A percentile compares a stretch with the other conserved stretches of the same genome.
Conservation (phyloP, 2,888 invertebrate genomes). For the Temnothorax ravouxi region DNA sequence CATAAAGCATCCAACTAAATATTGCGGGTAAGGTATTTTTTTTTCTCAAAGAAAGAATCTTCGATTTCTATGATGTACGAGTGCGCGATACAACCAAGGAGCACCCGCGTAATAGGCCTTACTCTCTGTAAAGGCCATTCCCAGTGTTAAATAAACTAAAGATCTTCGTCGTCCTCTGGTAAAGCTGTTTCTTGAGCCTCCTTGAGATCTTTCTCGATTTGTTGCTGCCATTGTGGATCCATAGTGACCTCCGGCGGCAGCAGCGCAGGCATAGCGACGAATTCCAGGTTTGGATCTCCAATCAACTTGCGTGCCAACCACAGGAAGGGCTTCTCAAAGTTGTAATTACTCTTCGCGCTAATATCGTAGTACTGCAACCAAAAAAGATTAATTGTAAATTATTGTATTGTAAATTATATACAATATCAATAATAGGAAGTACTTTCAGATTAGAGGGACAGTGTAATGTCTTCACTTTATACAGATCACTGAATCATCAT, state of each 20-base stretch:
- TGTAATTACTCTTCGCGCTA: constrained; percentile 99
- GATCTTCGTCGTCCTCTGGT: constrained; percentile 99
- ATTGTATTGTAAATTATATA: neutral
- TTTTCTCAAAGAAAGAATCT: constrained; percentile 72
- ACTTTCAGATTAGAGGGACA: constrained; percentile 81
- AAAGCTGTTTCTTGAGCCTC: constrained; percentile 98
- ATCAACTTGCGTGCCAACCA: constrained; percentile 99
- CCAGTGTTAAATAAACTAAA: constrained; percentile 88
- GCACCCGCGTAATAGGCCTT: constrained; percentile 72
- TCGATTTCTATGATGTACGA: constrained; percentile 67
- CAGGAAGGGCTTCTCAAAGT: constrained; percentile 99
- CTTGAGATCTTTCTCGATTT: constrained; percentile 98
- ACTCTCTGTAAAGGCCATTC: constrained; percentile 66
- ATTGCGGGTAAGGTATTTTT: constrained; percentile 62
- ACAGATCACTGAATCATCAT: constrained; percentile 74
- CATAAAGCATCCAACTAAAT: constrained; percentile 61
- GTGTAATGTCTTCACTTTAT: constrained; percentile 68
- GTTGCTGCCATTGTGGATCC: constrained; percentile 98
- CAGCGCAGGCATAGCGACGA: constrained; percentile 99
- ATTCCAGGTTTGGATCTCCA: constrained; percentile 99
- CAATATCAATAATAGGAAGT: neutral
- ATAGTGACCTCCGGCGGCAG: constrained; percentile 99
- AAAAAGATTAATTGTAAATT: constrained; percentile 80
- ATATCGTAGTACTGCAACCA: constrained; percentile 98
- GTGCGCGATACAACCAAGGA: constrained; percentile 58